A percentile compares a stretch with the other conserved stretches of the same genome.
Conservation (phyloP, 35 echinoderm and acorn worm species). For the Anneissia japonica region DNA sequence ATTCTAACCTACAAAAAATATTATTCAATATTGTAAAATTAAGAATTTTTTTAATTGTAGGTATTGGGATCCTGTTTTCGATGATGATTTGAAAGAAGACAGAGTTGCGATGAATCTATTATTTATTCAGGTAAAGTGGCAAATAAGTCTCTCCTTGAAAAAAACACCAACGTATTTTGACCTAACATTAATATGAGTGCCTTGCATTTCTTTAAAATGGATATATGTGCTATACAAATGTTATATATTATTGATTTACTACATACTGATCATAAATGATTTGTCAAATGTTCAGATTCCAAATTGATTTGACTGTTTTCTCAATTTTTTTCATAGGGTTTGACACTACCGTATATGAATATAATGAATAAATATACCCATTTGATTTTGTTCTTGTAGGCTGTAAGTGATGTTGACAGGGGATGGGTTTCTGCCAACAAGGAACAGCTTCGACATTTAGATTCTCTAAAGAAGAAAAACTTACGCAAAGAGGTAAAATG, state of each 20-base stretch:
- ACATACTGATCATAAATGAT: too few species aligned
- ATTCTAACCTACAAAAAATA: too few species aligned
- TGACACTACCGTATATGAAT: too few species aligned
- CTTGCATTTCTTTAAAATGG: too few species aligned
- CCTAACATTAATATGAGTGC: too few species aligned
- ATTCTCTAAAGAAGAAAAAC: constrained; percentile 65
- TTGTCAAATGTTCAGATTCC: too few species aligned
- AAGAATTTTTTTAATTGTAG: constrained; percentile 22
- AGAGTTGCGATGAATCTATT: constrained; percentile 84
- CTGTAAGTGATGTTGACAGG: constrained; percentile 70
- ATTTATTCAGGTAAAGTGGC: constrained; percentile 70
- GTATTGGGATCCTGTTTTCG: constrained; percentile 82
- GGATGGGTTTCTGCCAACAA: constrained; percentile 57
- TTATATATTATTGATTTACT: too few species aligned
- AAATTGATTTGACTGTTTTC: too few species aligned
- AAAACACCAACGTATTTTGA: too few species aligned
- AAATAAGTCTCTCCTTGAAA: neutral
- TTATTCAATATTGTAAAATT: neutral
- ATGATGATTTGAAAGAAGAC: constrained; percentile 65
- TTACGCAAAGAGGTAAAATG: constrained; percentile 75
- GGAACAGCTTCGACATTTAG: constrained; percentile 69
- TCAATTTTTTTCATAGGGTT: too few species aligned
- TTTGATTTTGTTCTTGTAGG: constrained; percentile 28
- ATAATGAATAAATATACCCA: too few species aligned
- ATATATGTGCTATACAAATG: too few species aligned